phyloP scores from a whole-genome alignment of 1,140 invertebrate species.

The Magallana ariakensis region DNA sequence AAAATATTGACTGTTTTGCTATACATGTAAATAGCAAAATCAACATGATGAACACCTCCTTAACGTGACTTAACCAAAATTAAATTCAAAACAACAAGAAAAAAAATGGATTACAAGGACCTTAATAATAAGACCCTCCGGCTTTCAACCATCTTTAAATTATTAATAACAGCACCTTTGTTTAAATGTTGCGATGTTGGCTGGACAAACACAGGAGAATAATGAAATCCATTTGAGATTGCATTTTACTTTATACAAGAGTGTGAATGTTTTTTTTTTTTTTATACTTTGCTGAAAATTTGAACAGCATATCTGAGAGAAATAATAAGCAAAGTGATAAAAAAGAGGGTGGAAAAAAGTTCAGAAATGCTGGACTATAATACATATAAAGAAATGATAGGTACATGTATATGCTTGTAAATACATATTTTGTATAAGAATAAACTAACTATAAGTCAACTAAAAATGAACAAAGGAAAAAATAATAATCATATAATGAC shows the following conservation, averaged over 20 bases:
- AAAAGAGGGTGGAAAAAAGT: background rate
- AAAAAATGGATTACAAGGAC: background rate
- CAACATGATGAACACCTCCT: constrained; percentile 24
- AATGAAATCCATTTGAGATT: background rate
- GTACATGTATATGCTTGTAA: constrained; percentile 32
- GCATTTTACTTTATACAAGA: background rate
- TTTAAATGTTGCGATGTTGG: constrained; percentile 20
- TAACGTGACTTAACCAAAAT: constrained; percentile 8
- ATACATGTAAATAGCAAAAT: constrained; percentile 32
- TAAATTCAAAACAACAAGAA: background rate
- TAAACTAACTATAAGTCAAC: constrained; percentile 29
- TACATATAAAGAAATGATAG: background rate
- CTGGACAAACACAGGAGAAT: background rate
- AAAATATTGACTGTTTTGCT: constrained; percentile 42
- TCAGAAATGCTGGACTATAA: background rate
- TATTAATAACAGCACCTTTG: constrained; percentile 25
- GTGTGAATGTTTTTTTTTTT: background rate
- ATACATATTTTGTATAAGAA: constrained; percentile 27
- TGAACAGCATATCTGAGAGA: background rate
- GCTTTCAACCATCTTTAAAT: background rate
- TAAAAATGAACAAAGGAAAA: constrained; percentile 29
- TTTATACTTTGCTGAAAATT: constrained; percentile 4
- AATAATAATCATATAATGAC: background rate
- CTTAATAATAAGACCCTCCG: background rate
- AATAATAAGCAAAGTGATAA: constrained; percentile 3